These are phyloP conservation scores for Batillaria attramentaria DNA, from an alignment of 1,140 invertebrate species.

Conservation along the genomic window DNA sequence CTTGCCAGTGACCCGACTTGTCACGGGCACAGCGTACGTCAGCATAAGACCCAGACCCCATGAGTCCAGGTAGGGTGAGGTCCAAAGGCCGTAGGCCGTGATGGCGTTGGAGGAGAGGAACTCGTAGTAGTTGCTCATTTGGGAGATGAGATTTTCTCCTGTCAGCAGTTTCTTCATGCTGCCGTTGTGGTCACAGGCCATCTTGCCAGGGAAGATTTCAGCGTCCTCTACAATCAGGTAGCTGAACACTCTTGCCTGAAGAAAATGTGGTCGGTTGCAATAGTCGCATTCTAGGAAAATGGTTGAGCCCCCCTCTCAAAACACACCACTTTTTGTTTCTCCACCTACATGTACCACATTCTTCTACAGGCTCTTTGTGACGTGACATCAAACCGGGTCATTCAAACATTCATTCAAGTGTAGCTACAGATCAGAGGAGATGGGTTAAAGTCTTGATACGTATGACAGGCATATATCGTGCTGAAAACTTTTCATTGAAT, in stretches of 20 bases:
- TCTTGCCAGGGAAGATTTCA: slow-evolving; percentile 70
- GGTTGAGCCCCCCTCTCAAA: too few relatives aligned
- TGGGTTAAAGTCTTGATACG: too few relatives aligned
- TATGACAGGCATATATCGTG: too few relatives aligned
- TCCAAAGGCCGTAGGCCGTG: slow-evolving; percentile 70
- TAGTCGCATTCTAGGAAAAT: too few relatives aligned
- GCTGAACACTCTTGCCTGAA: slow-evolving; percentile 71
- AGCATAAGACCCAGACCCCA: slow-evolving; percentile 72
- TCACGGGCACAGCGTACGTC: slow-evolving; percentile 71
- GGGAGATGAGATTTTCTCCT: slow-evolving; percentile 72
- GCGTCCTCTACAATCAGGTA: slow-evolving; percentile 73
- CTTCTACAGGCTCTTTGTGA: neutral
- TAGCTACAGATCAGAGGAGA: too few relatives aligned
- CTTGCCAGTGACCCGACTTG: slow-evolving; percentile 68
- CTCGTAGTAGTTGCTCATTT: slow-evolving; percentile 73
- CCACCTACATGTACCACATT: too few relatives aligned
- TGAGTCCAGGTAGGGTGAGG: slow-evolving; percentile 72
- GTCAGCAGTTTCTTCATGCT: slow-evolving; percentile 69
- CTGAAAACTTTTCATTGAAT: too few relatives aligned
- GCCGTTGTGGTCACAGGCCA: slow-evolving; percentile 70
- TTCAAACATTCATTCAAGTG: too few relatives aligned
- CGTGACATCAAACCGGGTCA: neutral
- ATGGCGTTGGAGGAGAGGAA: slow-evolving; percentile 70
- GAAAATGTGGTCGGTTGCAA: too few relatives aligned
- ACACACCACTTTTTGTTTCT: too few relatives aligned